Evolutionary conservation across 2,888 invertebrate species (phyloP), one percentile per base, ranked within the genome.

Genomic region (Hirtodrosophila confusa): DNA sequence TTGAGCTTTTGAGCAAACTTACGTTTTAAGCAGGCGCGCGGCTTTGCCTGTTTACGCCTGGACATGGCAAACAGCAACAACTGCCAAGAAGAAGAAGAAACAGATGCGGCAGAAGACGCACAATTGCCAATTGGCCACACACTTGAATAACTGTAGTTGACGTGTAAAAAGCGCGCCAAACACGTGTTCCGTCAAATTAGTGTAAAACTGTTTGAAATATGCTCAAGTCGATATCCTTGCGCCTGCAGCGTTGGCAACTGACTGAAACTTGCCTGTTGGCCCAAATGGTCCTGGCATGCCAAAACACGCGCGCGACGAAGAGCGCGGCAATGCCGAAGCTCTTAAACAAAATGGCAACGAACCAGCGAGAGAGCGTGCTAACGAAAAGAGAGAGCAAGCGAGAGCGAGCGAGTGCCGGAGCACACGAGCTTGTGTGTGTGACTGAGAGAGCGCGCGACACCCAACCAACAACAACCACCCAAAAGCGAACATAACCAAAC

Each of bases 1-100:
- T 58, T 37, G 36, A 41, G 40, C n/a, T 60, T 31, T 31, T 7
- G 29, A 40, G 33, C 10, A n/a, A 61, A 89, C 94, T 94, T 92
- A 95, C 95, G 93, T 93, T 94, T 94, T 61, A 91, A 83, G 72
- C 94, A 92, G 69, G 94, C 94, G 88, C 95, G 93, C 75, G 95
- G 95, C 88, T 95, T 95, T 43, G 94, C 94, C 90, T 95, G 95
- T 91, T 95, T 95, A 86, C 95, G 93, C 80, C 95, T 93, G 78
- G 95, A 94, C 95, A 95, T 93, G 57, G 61, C 79, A 53, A 54
- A 29, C 64, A 33, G 54, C 36, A 11, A 3, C 29, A 47, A 29
- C n/a, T 8, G 3, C 8, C 11, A 9, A 3, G 7, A 24, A 24
- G 9, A 9, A 23, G 11, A 37, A 11, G 41, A 11, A 40, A 29